Base-by-base conservation (phyloP, 2,888 invertebrate species). In the Campoletis raptor region DNA sequence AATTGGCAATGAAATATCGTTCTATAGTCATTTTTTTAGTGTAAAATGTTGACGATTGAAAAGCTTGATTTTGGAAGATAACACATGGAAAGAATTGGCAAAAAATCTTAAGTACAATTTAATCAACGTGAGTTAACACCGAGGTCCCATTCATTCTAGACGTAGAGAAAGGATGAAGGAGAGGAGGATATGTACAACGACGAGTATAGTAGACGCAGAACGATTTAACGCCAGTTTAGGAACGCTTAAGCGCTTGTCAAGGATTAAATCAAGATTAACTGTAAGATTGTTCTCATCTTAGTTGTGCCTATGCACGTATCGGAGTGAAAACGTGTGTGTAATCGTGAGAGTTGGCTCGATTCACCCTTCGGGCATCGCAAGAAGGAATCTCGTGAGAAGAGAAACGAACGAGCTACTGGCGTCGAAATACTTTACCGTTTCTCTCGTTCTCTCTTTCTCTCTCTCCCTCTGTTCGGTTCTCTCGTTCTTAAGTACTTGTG, bases 241-340 rank as follows among this genome's bases (percentile, higher is more conserved):
- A 91, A 92, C 91, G 91, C 92, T 93, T 92, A 93, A 93, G 93
- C 92, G 93, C 93, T 93, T 93, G 93, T 94, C 94, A 93, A 93
- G 94, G 94, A 93, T 94, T 94, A 93, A 94, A 93, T 93, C 93
- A 93, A 94, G 94, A 94, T 94, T 94, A 94, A 93, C 93, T 90
- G 92, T 91, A 91, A 93, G 93, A 93, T 93, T 93, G 90, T 88
- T 88, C 90, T 90, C 92, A 87, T 90, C 89, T 90, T 87, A 90
- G 90, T 89, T 69, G 81, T 84, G 74, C 82, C 87, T 87, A 85
- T 87, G 69, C 85, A 70, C 61, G 83, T 83, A 48, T 72, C n/a
- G 37, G 15, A 45, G 73, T 73, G 77, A n/a, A 61, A 61, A 48
- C 30, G 70, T 64, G 73, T 64, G 77, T 48, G 73, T 52, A 40